These are phyloP conservation scores for Takifugu bimaculatus DNA, from an alignment of 2,113 vertebrate genomes.

Conservation along the genomic window DNA sequence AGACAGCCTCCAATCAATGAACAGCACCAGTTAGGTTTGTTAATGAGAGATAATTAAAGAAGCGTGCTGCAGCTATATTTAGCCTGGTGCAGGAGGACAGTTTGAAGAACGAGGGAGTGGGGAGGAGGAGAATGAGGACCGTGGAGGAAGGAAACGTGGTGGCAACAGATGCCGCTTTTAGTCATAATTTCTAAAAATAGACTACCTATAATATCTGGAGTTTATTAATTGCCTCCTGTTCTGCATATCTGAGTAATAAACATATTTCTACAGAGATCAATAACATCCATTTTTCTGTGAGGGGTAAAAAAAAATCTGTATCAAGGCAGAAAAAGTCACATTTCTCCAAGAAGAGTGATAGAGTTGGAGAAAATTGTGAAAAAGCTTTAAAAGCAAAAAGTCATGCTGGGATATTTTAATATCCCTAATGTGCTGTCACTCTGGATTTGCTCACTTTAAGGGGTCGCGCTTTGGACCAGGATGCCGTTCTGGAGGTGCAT, in stretches of 20 bases:
- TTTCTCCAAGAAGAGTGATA: too few relatives aligned
- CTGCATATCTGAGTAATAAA: too few relatives aligned
- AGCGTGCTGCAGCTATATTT: constrained; percentile 69
- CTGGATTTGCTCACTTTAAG: constrained; percentile 8
- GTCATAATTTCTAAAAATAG: constrained; percentile 39
- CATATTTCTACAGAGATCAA: not conserved
- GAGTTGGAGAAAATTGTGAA: too few relatives aligned
- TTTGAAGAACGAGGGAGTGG: constrained; percentile 45
- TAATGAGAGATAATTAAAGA: constrained; percentile 73
- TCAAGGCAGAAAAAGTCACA: too few relatives aligned
- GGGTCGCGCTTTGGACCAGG: not conserved
- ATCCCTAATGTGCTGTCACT: not conserved
- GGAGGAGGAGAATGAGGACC: constrained; percentile 23
- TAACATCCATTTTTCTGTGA: not conserved
- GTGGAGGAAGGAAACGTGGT: constrained; percentile 36
- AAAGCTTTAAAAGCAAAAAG: too few relatives aligned
- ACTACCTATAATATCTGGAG: constrained; percentile 2
- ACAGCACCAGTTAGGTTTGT: constrained; percentile 67
- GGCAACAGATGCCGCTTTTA: constrained; percentile 43
- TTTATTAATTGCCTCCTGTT: constrained; percentile 5
- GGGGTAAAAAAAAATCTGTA: too few relatives aligned
- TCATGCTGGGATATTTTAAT: too few relatives aligned
- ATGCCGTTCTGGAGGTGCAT: constrained; percentile 26
- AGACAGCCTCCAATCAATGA: constrained; percentile 64
- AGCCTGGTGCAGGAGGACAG: constrained; percentile 63